Percentiles rank a stretch among this genome's conserved stretches.
Evolutionary conservation across 2,888 invertebrate species (phyloP).

Genomic region (Cheilosia grossa): DNA sequence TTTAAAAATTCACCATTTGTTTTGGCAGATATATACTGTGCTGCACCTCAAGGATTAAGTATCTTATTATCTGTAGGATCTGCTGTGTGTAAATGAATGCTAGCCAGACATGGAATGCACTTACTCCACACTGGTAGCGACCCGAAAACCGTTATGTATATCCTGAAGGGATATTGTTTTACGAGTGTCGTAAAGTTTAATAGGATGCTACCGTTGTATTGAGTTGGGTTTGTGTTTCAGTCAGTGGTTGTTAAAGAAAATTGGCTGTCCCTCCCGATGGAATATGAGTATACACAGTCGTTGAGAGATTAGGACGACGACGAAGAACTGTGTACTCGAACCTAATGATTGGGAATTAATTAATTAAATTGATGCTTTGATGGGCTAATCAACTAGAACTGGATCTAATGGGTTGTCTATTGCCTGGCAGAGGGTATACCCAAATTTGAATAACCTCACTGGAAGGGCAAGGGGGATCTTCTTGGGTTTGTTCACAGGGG

Average conservation of each 20-base stretch:
- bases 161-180: conserved; percentile 63
- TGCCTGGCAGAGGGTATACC: too few relatives aligned
- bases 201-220: conserved; percentile 19
- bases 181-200: conserved; percentile 70
- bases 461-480: not conserved
- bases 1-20: conserved; percentile 59
- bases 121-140: conserved; percentile 23
- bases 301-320: not conserved
- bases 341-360: conserved; percentile 46
- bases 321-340: conserved; percentile 37
- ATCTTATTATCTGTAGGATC: not conserved
- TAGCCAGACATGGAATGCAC: conserved; percentile 49
- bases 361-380: conserved; percentile 57
- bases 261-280: conserved; percentile 37
- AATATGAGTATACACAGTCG: conserved; percentile 4
- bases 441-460: not conserved
- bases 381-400: conserved; percentile 43
- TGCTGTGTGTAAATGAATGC: conserved; percentile 31
- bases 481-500: not conserved
- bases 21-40: not conserved
- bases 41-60: conserved; percentile 28
- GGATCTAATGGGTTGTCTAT: not conserved
- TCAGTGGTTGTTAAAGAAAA: conserved; percentile 64
- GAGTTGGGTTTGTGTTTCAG: conserved; percentile 10
- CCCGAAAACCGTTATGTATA: conserved; percentile 36